phyloP scores from a whole-genome alignment of 2,888 invertebrate genomes.

The Zaprionus obscuricornis region DNA sequence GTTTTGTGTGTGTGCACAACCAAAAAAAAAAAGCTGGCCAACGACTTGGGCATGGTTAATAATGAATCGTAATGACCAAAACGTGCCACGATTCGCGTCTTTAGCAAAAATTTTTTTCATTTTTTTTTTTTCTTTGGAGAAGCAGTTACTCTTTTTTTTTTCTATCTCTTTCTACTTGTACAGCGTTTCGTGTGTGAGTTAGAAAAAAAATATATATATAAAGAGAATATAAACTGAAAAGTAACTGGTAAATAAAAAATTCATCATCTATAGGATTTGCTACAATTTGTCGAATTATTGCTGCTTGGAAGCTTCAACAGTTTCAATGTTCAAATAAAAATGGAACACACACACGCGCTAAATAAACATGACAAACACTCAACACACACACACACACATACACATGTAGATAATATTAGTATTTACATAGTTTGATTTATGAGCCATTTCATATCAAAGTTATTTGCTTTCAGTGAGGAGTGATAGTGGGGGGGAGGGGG shows the following conservation, averaged over 20 bases:
- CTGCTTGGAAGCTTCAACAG: slow-evolving; percentile 33
- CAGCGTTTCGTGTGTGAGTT: no score
- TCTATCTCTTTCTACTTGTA: slow-evolving; percentile 12
- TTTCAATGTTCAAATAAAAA: slow-evolving; percentile 49
- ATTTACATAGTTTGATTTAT: slow-evolving; percentile 69
- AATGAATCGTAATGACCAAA: slow-evolving; percentile 71
- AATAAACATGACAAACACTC: background rate
- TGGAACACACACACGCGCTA: slow-evolving; percentile 42
- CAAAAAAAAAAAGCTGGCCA: slow-evolving; percentile 36
- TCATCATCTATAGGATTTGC: slow-evolving; percentile 17
- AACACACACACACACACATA: slow-evolving; percentile 19
- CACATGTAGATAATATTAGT: slow-evolving; percentile 12
- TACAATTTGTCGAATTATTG: slow-evolving; percentile 26
- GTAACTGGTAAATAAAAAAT: slow-evolving; percentile 28
- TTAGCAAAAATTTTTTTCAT: slow-evolving; percentile 25
- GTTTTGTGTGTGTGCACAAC: slow-evolving; percentile 24
- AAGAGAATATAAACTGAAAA: no score
- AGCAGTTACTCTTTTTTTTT: background rate
- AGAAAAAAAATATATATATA: no score
- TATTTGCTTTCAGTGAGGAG: no score
- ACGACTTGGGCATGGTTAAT: slow-evolving; percentile 50
- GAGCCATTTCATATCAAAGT: slow-evolving; percentile 60
- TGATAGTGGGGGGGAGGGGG: slow-evolving; percentile 46
- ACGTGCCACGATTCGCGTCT: slow-evolving; percentile 63
- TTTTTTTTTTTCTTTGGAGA: slow-evolving; percentile 11